A percentile compares a stretch with the other conserved stretches of the same genome.
phyloP scores from a whole-genome alignment of 2,113 vertebrate species.

The Tautogolabrus adspersus region DNA sequence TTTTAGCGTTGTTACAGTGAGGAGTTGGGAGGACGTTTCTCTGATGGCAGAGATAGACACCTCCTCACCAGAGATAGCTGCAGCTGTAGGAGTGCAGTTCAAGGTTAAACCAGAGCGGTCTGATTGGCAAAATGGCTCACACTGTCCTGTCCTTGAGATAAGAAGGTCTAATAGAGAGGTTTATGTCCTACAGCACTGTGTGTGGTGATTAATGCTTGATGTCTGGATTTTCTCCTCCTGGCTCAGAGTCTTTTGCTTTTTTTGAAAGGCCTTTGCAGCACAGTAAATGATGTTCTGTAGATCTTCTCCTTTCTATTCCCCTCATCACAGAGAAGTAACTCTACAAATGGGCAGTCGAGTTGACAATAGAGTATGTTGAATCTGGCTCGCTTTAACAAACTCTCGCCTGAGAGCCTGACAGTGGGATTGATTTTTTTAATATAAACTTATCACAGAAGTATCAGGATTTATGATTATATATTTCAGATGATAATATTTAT shows the following conservation, averaged over 20 bases:
- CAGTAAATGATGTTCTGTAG: conserved; percentile 38
- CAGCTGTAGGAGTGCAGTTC: conserved; percentile 81
- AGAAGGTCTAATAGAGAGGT: conserved; percentile 74
- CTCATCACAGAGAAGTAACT: conserved; percentile 3
- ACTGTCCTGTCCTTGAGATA: conserved; percentile 82
- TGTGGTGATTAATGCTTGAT: conserved; percentile 67
- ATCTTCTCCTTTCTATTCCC: not conserved
- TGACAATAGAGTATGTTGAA: no score
- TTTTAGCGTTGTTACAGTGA: conserved; percentile 14
- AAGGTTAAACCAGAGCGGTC: conserved; percentile 74
- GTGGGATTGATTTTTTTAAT: not conserved
- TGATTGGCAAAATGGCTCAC: conserved; percentile 77
- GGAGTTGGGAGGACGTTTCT: conserved; percentile 34
- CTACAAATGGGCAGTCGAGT: no score
- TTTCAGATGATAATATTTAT: not conserved
- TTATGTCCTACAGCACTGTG: conserved; percentile 74
- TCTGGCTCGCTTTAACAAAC: not conserved
- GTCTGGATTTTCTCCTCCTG: conserved; percentile 63
- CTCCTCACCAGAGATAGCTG: conserved; percentile 62
- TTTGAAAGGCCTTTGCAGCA: conserved; percentile 23
- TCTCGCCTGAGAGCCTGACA: not conserved
- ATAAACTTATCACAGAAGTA: no score
- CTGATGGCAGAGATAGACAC: conserved; percentile 44
- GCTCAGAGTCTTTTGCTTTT: conserved; percentile 1
- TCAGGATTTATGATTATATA: no score